Conservation (phyloP, 23 tunicate genomes). For the Diplosoma virens region DNA sequence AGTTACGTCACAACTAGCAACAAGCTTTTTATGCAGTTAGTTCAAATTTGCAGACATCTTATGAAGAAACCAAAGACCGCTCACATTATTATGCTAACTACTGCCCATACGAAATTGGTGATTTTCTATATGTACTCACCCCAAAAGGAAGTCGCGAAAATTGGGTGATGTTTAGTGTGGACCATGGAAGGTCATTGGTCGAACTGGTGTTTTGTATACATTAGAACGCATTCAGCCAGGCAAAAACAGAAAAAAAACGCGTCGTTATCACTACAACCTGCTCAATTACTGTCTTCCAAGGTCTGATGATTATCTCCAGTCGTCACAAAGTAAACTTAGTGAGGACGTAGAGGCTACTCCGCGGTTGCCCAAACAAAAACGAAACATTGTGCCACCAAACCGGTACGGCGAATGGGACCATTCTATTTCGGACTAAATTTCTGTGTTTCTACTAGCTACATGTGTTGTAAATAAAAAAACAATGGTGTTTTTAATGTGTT, state of each 20-base stretch:
- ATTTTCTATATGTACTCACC: not conserved
- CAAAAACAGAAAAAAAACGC: not conserved
- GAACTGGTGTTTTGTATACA: constrained; percentile 5
- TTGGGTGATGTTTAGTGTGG: constrained; percentile 12
- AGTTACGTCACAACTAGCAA: not conserved
- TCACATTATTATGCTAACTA: not conserved
- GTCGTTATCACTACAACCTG: not conserved
- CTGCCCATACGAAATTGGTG: constrained; percentile 1
- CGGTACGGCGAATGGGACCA: not conserved
- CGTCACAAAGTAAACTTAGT: no score
- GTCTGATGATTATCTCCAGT: no score
- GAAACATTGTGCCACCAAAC: no score
- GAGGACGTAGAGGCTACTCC: no score
- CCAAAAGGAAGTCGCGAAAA: not conserved
- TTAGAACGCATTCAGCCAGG: not conserved
- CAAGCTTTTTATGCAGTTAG: not conserved
- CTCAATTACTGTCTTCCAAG: not conserved
- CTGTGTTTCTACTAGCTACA: not conserved
- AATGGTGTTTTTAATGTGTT: no score
- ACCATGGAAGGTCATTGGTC: not conserved
- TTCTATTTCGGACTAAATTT: no score
- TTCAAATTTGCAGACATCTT: not conserved
- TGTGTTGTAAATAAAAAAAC: no score
- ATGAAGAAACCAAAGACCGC: not conserved
- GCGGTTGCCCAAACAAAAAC: no score